Percentiles rank a stretch among this genome's conserved stretches.
These are phyloP conservation scores for Chitala chitala DNA, from an alignment of 2,113 vertebrate genomes.

Conservation along the genomic window DNA sequence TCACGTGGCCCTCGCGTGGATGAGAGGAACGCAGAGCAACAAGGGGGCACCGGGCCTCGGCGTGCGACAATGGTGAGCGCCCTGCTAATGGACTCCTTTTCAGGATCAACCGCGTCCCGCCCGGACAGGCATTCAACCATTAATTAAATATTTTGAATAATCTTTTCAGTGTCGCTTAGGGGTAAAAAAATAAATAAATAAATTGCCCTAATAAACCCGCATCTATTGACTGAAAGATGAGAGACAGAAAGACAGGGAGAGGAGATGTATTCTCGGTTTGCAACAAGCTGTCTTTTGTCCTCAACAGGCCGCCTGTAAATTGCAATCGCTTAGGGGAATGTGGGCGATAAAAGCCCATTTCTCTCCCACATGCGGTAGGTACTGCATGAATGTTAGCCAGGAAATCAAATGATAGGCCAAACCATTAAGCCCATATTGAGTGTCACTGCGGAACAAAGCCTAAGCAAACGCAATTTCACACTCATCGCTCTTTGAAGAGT, in stretches of 20 bases:
- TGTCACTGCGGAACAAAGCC: slow-evolving; percentile 86
- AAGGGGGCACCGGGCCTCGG: neutral
- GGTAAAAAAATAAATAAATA: slow-evolving; percentile 82
- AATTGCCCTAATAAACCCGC: slow-evolving; percentile 92
- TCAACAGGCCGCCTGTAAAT: slow-evolving; percentile 81
- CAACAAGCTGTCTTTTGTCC: slow-evolving; percentile 89
- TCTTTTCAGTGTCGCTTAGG: slow-evolving; percentile 89
- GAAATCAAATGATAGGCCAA: slow-evolving; percentile 83
- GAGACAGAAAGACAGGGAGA: slow-evolving; percentile 57
- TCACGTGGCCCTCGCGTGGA: too few species aligned
- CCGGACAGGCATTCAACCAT: slow-evolving; percentile 85
- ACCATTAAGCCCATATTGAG: slow-evolving; percentile 92
- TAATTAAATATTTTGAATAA: slow-evolving; percentile 99
- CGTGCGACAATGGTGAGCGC: slow-evolving; percentile 58
- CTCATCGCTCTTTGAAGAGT: slow-evolving; percentile 80
- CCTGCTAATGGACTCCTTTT: slow-evolving; percentile 68
- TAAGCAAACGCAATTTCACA: slow-evolving; percentile 80
- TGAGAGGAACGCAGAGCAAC: neutral
- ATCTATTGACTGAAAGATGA: slow-evolving; percentile 70
- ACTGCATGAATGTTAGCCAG: slow-evolving; percentile 77
- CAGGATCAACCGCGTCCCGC: slow-evolving; percentile 72
- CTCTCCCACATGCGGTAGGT: slow-evolving; percentile 67
- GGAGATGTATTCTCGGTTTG: slow-evolving; percentile 78
- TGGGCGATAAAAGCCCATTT: slow-evolving; percentile 69
- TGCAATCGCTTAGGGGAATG: slow-evolving; percentile 93